Base-by-base conservation (phyloP, 2,888 invertebrate genomes). In the Oligia latruncula region DNA sequence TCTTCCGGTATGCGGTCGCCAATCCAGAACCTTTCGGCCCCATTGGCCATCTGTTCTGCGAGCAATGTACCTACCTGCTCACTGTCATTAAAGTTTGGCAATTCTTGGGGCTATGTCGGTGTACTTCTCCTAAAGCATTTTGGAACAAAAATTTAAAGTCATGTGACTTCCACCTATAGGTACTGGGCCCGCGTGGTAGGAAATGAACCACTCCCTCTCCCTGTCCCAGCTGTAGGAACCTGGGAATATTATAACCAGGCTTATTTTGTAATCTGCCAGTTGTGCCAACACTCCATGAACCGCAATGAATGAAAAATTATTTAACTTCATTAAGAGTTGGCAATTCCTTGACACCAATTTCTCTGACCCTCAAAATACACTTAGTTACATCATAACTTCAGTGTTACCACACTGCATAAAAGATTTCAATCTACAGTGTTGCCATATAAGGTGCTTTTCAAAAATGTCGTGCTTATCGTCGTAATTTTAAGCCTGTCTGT, bases 401-500 rank as follows among this genome's bases (percentile, higher is more conserved):
- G 60, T 77, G 74, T 83, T 83, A 35, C 79, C 72, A 82, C 77
- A 86, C 67, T 4, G n/a, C 43, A 55, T 55, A 68, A 73, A 71
- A 71, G 86, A 86, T 86, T 78, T 72, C 17, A 86, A 84, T 83
- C 87, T 74, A 0, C 49, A 72, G 77, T 68, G 58, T 75, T 81
- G 71, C 88, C 88, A 82, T 65, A 17, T 75, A 80, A 0, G 78
- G 71, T 4, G 23, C 17, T 78, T 87, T 81, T 71, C 9, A 67
- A 80, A 81, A 64, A 64, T 64, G 43, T 66, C 66, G 64, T 49
- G 67, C 74, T 77, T 64, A 71, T 40, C 13, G 78, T 60, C 4
- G 52, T 64, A 46, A 77, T 43, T 65, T 70, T 43, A 71, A 72
- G 17, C 46, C 40, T 65, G 60, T 74, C n/a, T 66, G 60, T 62